A percentile compares a stretch with the other conserved stretches of the same genome.
phyloP scores from a whole-genome alignment of 2,113 vertebrate species.

The Sebastes fasciatus region DNA sequence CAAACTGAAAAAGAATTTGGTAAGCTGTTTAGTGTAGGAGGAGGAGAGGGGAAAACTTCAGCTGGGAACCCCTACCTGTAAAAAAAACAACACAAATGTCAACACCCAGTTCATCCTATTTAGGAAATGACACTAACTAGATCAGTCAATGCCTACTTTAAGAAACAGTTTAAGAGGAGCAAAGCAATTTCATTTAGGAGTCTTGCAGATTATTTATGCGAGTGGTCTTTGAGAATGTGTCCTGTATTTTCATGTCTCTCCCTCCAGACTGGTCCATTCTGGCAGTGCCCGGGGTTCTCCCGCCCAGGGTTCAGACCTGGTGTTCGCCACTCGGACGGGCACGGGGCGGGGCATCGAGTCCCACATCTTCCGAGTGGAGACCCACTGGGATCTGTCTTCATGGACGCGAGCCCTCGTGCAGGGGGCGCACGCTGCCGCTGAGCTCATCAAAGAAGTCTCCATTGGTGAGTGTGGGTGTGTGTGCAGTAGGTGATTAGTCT shows the following conservation, averaged over 20 bases:
- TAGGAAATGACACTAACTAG: neutral
- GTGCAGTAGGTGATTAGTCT: neutral
- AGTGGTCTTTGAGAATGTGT: neutral
- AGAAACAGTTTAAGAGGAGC: neutral
- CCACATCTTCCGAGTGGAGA: constrained; percentile 94
- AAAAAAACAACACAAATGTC: neutral
- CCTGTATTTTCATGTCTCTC: neutral
- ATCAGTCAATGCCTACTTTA: neutral
- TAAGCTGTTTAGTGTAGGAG: neutral
- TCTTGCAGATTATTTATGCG: neutral
- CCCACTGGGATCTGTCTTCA: constrained; percentile 93
- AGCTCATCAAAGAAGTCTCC: constrained; percentile 94
- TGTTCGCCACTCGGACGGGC: constrained; percentile 93
- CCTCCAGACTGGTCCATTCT: constrained; percentile 91
- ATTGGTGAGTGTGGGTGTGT: constrained; percentile 76
- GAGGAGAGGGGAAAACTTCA: neutral
- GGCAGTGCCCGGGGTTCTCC: constrained; percentile 90
- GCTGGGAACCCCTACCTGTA: neutral
- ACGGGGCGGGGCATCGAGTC: constrained; percentile 94
- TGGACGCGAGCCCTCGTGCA: constrained; percentile 95
- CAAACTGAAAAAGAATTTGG: neutral
- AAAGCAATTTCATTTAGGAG: neutral
- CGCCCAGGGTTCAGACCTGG: constrained; percentile 89
- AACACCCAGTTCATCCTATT: neutral
- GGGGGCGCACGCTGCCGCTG: constrained; percentile 90